phyloP scores from a whole-genome alignment of 2,888 invertebrate species.

The Rotaria sp. region DNA sequence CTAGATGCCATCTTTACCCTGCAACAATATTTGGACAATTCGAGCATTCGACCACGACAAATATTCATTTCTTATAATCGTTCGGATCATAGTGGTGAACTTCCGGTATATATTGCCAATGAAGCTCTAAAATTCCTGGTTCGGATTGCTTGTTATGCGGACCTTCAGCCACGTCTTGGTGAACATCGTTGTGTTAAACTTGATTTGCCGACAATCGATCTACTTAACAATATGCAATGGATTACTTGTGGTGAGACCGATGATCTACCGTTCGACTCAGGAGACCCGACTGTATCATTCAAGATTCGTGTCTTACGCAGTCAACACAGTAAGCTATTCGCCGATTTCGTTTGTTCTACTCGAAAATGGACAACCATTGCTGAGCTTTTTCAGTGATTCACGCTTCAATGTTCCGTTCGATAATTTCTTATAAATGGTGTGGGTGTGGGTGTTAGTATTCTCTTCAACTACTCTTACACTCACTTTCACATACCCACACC shows the following conservation, averaged over 20 bases:
- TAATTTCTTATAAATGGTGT: no score
- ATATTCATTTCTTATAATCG: not conserved
- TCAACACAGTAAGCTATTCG: not conserved
- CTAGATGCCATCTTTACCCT: not conserved
- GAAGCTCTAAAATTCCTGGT: not conserved
- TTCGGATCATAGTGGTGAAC: not conserved
- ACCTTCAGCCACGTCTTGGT: not conserved
- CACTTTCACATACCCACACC: no score
- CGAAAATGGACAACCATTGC: not conserved
- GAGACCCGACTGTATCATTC: not conserved
- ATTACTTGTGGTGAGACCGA: not conserved
- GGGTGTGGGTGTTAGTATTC: no score
- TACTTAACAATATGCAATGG: not conserved
- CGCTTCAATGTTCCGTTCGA: not conserved
- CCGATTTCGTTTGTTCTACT: not conserved
- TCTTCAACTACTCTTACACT: no score
- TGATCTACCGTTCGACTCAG: not conserved
- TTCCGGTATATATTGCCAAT: slow-evolving; percentile 1
- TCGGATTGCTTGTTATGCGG: not conserved
- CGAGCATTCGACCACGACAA: not conserved
- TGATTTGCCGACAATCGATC: not conserved
- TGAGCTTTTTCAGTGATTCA: not conserved
- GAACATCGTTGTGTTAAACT: not conserved
- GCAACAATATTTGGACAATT: not conserved
- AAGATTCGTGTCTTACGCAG: not conserved